Conservation (phyloP, 2,888 invertebrate genomes). For the Diaprepes abbreviatus region DNA sequence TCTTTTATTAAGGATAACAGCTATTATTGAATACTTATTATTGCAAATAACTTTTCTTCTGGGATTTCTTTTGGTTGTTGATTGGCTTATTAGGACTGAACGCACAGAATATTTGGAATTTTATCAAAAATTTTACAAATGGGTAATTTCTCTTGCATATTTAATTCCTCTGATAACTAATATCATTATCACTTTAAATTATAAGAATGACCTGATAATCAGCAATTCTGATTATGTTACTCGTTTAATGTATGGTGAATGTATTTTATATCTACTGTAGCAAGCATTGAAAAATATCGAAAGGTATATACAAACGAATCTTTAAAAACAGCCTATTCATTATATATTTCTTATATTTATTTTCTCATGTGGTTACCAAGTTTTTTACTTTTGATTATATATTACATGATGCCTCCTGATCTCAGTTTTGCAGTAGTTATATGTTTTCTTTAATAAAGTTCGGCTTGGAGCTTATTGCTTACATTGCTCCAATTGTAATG, state of each 20-base stretch:
- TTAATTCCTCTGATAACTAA: neutral
- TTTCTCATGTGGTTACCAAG: neutral
- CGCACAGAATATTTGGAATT: neutral
- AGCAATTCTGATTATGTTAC: too few species aligned
- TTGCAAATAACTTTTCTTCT: neutral
- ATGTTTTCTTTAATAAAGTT: neutral
- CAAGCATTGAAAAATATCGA: neutral
- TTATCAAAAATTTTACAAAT: neutral
- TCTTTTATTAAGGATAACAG: neutral
- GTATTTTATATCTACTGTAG: neutral
- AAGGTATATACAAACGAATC: neutral
- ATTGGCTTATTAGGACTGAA: neutral
- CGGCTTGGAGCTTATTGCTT: neutral
- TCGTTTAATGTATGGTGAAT: neutral
- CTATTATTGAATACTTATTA: neutral
- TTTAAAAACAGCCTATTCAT: neutral
- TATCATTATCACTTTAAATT: too few species aligned
- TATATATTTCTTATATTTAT: neutral
- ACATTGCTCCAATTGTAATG: neutral
- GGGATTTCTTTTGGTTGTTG: neutral
- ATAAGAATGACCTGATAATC: too few species aligned
- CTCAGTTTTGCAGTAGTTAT: neutral
- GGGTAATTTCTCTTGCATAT: neutral
- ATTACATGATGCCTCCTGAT: too few species aligned
- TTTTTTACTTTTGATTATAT: neutral